Conservation (phyloP, 2,113 vertebrate species). For the Abramis brama region DNA sequence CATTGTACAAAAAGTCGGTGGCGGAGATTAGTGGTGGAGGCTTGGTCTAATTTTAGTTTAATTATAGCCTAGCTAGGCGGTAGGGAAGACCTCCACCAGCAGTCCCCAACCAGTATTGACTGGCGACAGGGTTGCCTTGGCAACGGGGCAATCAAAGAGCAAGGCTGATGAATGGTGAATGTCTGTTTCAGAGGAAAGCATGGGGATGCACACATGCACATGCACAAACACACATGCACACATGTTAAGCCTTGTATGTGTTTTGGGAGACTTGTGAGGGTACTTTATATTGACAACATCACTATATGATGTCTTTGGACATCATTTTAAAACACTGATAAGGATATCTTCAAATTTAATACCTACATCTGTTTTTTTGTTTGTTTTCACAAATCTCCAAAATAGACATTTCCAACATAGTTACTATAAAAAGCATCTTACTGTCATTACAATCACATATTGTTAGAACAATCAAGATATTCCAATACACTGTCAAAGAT, state of each 20-base stretch:
- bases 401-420: background rate
- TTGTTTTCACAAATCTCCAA: background rate
- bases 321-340: too few species aligned
- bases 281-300: background rate
- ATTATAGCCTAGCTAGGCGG: conserved; percentile 67
- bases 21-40: conserved; percentile 51
- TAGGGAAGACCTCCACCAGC: conserved; percentile 58
- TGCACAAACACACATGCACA: conserved; percentile 17
- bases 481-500: background rate
- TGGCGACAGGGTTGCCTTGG: conserved; percentile 70
- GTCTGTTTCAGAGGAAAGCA: conserved; percentile 44
- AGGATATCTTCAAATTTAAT: too few species aligned
- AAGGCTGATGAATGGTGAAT: conserved; percentile 54
- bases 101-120: conserved; percentile 60
- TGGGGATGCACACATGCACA: background rate
- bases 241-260: background rate
- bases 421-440: background rate
- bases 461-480: background rate
- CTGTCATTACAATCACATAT: background rate
- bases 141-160: conserved; percentile 71
- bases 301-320: background rate
- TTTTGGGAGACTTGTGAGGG: background rate
- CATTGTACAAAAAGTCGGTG: conserved; percentile 19
- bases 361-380: background rate
- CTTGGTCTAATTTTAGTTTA: conserved; percentile 68